These are phyloP conservation scores for Daphoenositta chrysoptera DNA, from an alignment of 2,113 vertebrate species.

Conservation along the genomic window DNA sequence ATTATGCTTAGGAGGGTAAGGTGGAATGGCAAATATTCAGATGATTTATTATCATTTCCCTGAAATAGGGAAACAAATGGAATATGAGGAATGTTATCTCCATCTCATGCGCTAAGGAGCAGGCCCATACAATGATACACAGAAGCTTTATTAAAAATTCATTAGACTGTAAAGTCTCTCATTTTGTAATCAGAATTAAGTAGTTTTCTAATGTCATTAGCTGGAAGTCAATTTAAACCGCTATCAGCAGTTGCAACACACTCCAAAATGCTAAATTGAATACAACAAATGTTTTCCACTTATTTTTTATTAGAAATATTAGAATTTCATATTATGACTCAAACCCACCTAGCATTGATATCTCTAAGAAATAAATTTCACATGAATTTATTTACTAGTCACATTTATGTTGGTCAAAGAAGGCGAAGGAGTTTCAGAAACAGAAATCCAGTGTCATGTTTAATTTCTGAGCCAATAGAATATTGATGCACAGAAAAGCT, in stretches of 20 bases:
- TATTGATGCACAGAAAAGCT: neutral
- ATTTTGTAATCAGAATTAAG: constrained; percentile 61
- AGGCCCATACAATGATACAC: neutral
- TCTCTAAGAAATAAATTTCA: neutral
- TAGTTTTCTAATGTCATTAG: constrained; percentile 61
- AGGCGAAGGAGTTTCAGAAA: neutral
- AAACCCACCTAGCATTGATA: neutral
- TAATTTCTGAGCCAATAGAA: neutral
- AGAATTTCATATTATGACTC: neutral
- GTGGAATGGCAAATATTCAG: constrained; percentile 17
- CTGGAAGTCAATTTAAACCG: constrained; percentile 27
- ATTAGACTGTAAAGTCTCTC: constrained; percentile 60
- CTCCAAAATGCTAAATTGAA: constrained; percentile 20
- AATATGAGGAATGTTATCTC: constrained; percentile 18
- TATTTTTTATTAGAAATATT: constrained; percentile 35
- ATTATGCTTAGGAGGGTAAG: neutral
- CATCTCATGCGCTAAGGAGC: constrained; percentile 3
- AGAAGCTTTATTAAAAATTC: constrained; percentile 66
- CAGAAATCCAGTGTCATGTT: neutral
- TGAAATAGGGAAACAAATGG: constrained; percentile 55
- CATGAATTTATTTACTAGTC: neutral
- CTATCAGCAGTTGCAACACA: constrained; percentile 30
- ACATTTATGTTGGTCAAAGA: neutral
- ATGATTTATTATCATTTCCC: constrained; percentile 8
- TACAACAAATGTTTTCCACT: constrained; percentile 21